Conservation (phyloP, 2,888 invertebrate species). For the Ophion ellenae region DNA sequence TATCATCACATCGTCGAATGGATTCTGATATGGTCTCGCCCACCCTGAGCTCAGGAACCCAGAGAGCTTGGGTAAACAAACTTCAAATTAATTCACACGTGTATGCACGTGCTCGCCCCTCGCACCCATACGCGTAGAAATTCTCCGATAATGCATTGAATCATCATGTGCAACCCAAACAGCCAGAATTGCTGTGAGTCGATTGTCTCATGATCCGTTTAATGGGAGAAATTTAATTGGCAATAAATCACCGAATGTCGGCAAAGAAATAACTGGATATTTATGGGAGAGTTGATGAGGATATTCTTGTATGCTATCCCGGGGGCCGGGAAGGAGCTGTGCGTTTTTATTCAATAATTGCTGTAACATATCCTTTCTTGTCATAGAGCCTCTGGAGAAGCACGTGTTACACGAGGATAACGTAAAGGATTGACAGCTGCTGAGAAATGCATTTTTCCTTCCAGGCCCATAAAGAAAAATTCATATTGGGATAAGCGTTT, state of each 20-base stretch:
- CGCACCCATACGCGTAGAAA: slow-evolving; percentile 17
- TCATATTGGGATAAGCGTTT: not conserved
- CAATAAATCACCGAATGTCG: not conserved
- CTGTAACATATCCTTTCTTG: no score
- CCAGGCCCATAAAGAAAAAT: not conserved
- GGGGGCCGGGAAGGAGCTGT: no score
- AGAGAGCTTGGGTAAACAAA: slow-evolving; percentile 50
- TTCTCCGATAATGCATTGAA: slow-evolving; percentile 47
- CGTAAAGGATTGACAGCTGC: no score
- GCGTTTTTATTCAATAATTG: no score
- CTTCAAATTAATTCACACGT: slow-evolving; percentile 61
- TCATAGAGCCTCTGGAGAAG: no score
- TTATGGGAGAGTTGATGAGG: no score
- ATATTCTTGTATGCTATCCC: no score
- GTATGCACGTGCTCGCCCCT: slow-evolving; percentile 8
- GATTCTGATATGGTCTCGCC: slow-evolving; percentile 47
- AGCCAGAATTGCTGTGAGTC: not conserved
- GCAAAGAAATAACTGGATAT: no score
- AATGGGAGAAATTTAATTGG: slow-evolving; percentile 10
- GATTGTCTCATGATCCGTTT: not conserved
- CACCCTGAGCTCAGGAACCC: slow-evolving; percentile 29
- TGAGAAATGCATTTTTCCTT: not conserved
- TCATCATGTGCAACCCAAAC: slow-evolving; percentile 3
- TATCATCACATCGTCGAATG: slow-evolving; percentile 49
- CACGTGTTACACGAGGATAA: no score